A percentile compares a stretch with the other conserved stretches of the same genome.
Evolutionary conservation across 2,113 vertebrate species (phyloP).

Genomic region (Eudyptes chrysolophus): DNA sequence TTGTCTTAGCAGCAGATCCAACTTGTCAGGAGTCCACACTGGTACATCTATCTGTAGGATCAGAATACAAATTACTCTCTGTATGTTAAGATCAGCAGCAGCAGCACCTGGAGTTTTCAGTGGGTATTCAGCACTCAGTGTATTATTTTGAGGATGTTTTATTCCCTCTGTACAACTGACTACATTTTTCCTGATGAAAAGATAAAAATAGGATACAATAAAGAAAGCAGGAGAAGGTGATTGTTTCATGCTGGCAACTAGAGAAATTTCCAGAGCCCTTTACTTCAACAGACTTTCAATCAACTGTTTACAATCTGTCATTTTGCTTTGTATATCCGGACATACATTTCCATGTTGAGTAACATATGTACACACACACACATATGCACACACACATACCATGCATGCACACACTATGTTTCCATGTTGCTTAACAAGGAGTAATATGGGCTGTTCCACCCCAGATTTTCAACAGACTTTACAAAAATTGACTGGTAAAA

Average conservation of each 20-base stretch:
- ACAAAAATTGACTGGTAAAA: background rate
- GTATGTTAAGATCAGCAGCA: background rate
- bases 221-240: background rate
- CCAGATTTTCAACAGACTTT: background rate
- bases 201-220: background rate
- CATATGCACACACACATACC: background rate
- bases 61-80: constrained; percentile 1
- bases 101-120: background rate
- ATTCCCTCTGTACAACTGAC: background rate
- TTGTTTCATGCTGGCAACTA: background rate
- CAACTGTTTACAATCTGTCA: background rate
- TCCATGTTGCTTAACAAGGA: background rate
- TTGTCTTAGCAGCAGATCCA: background rate
- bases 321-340: background rate
- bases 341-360: background rate
- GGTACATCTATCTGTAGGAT: background rate
- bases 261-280: background rate
- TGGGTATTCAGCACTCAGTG: background rate
- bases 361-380: background rate
- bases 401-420: background rate
- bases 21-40: background rate
- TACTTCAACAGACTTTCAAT: background rate
- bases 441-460: background rate
- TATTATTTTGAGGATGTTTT: background rate
- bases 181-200: background rate